Evolutionary conservation across 2,113 vertebrate genomes (phyloP), one percentile per base, ranked within the genome.

Genomic region (Sinocyclocheilus rhinocerous): DNA sequence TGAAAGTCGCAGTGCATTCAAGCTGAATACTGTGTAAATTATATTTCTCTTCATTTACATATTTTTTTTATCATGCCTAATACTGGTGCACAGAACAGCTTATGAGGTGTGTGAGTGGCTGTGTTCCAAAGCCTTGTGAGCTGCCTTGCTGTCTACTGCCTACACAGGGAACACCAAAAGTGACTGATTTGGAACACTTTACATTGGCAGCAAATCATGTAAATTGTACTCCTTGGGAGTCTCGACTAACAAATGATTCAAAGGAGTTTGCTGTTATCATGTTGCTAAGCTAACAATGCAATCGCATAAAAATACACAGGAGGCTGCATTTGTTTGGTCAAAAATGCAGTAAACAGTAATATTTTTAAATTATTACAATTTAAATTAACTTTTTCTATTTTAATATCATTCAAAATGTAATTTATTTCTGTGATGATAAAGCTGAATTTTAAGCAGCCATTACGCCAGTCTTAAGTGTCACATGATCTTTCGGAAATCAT

Each of bases 1-100:
- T 52, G 55, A 73, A 75, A 76, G 70, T 84, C 39, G 36, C 69
- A 72, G 48, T 50, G 48, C 48, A 10, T n/a, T 24, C 59, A 63
- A 11, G 4, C 70, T 75, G 52, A 86, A 86, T 26, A 52, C 50
- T 57, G 80, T 88, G 78, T 83, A 84, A 88, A 79, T 83, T 24
- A 33, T 76, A 33, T 75, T 83, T 86, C 18, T 70, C 42, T 10
- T 45, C 42, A 45, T 79, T 39, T 59, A 15, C 10, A 42, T 45
- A 11, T 45, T 45, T 42, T 42, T 11, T 57, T 57, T 57, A 33
- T 61, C 33, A 59, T 80, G 55, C 55, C 33, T 59, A 24, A 36
- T 42, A 80, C 20, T 63, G 55, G 33, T 61, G 15, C 33, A 42
- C 33, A 78, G 9, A 61, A 12, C 11, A 39, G 20, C 57, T 42